Percentiles rank a stretch among this genome's conserved stretches.
Evolutionary conservation across 2,888 invertebrate genomes (phyloP).

Genomic region (Drosophila sordidapex): DNA sequence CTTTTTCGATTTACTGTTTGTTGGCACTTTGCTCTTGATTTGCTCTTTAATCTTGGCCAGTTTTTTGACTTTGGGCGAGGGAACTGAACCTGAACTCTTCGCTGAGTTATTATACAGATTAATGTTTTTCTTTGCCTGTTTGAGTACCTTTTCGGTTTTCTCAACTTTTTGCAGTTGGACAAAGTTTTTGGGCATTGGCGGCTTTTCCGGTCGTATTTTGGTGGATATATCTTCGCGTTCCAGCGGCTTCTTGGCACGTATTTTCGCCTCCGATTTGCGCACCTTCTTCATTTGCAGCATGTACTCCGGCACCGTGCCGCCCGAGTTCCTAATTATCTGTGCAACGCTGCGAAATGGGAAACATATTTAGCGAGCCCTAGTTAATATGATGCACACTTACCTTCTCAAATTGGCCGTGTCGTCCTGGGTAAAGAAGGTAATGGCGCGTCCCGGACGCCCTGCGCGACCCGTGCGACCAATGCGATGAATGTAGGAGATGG

Average conservation of each 20-base stretch:
- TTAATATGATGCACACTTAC: constrained; percentile 84
- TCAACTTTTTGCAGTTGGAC: constrained; percentile 36
- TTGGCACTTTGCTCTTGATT: neutral
- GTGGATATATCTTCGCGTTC: constrained; percentile 89
- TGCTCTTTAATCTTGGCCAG: constrained; percentile 41
- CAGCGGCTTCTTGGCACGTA: constrained; percentile 87
- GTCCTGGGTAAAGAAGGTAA: constrained; percentile 97
- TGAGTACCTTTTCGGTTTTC: constrained; percentile 31
- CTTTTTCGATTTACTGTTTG: constrained; percentile 33
- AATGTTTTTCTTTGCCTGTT: constrained; percentile 4
- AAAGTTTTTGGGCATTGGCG: constrained; percentile 35
- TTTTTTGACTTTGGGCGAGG: constrained; percentile 31
- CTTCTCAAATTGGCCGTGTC: constrained; percentile 94
- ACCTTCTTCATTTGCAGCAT: constrained; percentile 92
- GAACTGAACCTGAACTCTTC: neutral
- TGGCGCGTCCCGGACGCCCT: constrained; percentile 93
- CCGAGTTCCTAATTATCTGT: constrained; percentile 94
- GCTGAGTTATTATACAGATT: constrained; percentile 1
- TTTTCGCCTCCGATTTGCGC: constrained; percentile 87
- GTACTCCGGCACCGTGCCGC: constrained; percentile 96
- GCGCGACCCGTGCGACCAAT: constrained; percentile 96
- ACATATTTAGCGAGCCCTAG: neutral
- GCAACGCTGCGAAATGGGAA: constrained; percentile 89
- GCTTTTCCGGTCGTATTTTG: constrained; percentile 54
- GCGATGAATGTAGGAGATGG: constrained; percentile 95